phyloP scores from a whole-genome alignment of 1,140 invertebrate genomes.

The Meloidogyne exigua region DNA sequence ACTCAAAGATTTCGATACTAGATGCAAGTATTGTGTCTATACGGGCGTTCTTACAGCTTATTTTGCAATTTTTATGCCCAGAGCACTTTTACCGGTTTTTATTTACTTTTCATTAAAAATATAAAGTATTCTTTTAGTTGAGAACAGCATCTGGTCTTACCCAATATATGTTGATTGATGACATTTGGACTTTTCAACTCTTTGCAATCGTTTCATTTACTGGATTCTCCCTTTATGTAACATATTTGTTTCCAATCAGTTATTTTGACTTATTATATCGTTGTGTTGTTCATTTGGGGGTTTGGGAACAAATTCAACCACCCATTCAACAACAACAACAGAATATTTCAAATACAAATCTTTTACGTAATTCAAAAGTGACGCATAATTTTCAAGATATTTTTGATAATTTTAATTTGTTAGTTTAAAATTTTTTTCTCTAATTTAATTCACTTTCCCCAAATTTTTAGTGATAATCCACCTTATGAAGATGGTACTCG shows the following conservation, averaged over 20 bases:
- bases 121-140: slow-evolving; percentile 21
- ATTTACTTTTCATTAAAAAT: slow-evolving; percentile 52
- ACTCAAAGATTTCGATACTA: slow-evolving; percentile 77
- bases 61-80: slow-evolving; percentile 84
- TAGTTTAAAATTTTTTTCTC: neutral
- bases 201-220: slow-evolving; percentile 79
- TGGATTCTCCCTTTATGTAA: slow-evolving; percentile 77
- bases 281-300: slow-evolving; percentile 82
- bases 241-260: slow-evolving; percentile 75
- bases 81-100: slow-evolving; percentile 78
- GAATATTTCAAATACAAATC: neutral
- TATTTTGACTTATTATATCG: slow-evolving; percentile 85
- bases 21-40: slow-evolving; percentile 84
- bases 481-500: slow-evolving; percentile 18
- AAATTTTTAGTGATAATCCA: neutral
- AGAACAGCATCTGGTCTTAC: slow-evolving; percentile 64
- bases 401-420: neutral
- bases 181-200: slow-evolving; percentile 79
- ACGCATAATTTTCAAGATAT: neutral
- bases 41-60: slow-evolving; percentile 79
- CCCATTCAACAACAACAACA: slow-evolving; percentile 12
- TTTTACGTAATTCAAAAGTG: slow-evolving; percentile 2
- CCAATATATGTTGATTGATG: slow-evolving; percentile 79
- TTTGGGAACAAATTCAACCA: slow-evolving; percentile 75
- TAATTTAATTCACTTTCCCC: neutral